Percentiles rank a stretch among this genome's conserved stretches.
Evolutionary conservation across 2,888 invertebrate species (phyloP).

Genomic region (Cheiracanthium punctorium): DNA sequence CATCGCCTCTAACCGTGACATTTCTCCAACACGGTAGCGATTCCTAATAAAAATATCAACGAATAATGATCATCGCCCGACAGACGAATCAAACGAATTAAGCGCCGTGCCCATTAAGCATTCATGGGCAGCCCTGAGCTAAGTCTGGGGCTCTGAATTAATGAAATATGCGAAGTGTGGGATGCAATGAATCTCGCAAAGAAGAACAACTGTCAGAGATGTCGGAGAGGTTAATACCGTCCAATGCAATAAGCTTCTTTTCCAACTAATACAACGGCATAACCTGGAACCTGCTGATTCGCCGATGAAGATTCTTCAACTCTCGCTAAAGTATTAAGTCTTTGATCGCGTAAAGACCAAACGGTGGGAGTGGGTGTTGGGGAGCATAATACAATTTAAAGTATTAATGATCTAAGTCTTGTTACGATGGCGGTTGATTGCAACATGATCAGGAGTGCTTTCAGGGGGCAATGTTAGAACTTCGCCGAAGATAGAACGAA

Average conservation of each 20-base stretch:
- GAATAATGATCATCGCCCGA: constrained; percentile 31
- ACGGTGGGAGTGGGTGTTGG: constrained; percentile 19
- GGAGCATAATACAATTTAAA: constrained; percentile 64
- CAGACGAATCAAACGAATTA: constrained; percentile 42
- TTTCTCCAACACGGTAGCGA: constrained; percentile 5
- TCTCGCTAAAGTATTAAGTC: constrained; percentile 35
- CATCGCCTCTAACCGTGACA: too few species aligned
- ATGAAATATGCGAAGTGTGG: constrained; percentile 45
- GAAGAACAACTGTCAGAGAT: constrained; percentile 50
- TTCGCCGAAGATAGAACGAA: constrained; percentile 26
- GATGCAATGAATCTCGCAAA: constrained; percentile 42
- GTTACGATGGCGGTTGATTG: constrained; percentile 52
- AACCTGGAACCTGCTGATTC: constrained; percentile 44
- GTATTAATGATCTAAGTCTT: constrained; percentile 66
- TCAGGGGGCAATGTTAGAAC: constrained; percentile 27
- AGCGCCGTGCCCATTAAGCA: constrained; percentile 56
- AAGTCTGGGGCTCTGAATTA: constrained; percentile 52
- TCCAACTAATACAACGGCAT: constrained; percentile 45
- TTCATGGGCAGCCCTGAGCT: constrained; percentile 62
- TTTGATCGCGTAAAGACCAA: constrained; percentile 53
- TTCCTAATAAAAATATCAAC: constrained; percentile 28
- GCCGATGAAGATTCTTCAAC: constrained; percentile 26
- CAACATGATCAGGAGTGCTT: constrained; percentile 57
- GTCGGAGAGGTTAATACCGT: constrained; percentile 57
- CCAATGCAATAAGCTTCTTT: constrained; percentile 59